Evolutionary conservation across 2,888 invertebrate species (phyloP).

Genomic region (Drosophila engyochracea): DNA sequence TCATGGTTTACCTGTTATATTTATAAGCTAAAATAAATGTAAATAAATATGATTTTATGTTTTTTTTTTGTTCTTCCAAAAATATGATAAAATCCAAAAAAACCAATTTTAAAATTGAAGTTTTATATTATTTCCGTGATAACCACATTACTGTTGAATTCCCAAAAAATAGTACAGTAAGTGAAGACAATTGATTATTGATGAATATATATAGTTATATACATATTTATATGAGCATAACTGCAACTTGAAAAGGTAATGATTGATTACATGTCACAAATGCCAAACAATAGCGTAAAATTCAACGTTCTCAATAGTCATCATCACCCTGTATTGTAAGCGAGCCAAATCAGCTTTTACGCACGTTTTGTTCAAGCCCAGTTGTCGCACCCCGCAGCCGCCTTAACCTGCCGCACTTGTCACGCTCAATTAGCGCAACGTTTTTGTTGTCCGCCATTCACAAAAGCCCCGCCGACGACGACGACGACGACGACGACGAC

Average conservation of each 20-base stretch:
- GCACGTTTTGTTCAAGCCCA: conserved; percentile 51
- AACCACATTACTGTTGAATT: background rate
- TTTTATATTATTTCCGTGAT: background rate
- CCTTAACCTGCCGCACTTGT: conserved; percentile 15
- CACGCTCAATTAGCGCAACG: conserved; percentile 54
- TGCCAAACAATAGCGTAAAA: conserved; percentile 3
- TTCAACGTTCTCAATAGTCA: conserved; percentile 3
- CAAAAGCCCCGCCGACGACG: conserved; percentile 52
- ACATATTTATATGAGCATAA: background rate
- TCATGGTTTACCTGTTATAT: background rate
- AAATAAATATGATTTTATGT: background rate
- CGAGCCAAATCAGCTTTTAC: conserved; percentile 56
- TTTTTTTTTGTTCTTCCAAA: background rate
- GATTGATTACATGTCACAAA: conserved; percentile 39
- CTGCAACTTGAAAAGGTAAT: background rate
- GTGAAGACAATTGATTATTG: background rate
- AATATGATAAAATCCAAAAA: background rate
- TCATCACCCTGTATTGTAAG: conserved; percentile 63
- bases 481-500: background rate
- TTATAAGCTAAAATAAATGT: background rate
- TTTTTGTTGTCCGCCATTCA: conserved; percentile 61
- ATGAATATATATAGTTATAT: background rate
- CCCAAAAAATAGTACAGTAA: background rate
- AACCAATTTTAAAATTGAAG: background rate
- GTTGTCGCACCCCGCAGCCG: background rate